Evolutionary conservation across 1,140 invertebrate species (phyloP).

Genomic region (Chironomus striatipennis): DNA sequence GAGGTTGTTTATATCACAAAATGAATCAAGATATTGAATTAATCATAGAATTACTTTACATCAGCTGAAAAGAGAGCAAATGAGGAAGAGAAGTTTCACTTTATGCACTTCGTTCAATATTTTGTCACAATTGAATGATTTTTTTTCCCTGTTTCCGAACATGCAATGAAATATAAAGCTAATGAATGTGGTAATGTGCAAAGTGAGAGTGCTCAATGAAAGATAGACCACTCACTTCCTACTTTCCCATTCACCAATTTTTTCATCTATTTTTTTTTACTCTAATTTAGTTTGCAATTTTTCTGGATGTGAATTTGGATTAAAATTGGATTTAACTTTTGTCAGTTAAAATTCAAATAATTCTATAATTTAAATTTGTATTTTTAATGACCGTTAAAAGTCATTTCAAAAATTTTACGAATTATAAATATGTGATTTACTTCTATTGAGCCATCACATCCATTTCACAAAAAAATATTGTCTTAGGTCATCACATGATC

Average conservation of each 20-base stretch:
- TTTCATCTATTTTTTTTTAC: background rate
- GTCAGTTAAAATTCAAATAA: too few species aligned
- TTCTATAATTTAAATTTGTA: too few species aligned
- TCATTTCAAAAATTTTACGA: too few species aligned
- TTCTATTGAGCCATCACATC: too few species aligned
- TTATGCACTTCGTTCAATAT: background rate
- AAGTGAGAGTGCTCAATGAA: background rate
- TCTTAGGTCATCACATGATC: background rate
- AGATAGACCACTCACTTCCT: slow-evolving; percentile 19
- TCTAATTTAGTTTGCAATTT: background rate
- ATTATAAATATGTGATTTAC: too few species aligned
- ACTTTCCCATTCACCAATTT: slow-evolving; percentile 1
- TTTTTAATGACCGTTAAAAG: too few species aligned
- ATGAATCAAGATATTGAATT: too few species aligned
- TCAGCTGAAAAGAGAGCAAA: background rate
- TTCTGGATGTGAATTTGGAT: background rate
- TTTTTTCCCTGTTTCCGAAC: background rate
- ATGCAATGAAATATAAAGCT: slow-evolving; percentile 11
- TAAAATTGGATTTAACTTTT: too few species aligned
- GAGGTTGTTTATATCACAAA: too few species aligned
- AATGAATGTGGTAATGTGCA: slow-evolving; percentile 12
- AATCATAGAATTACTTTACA: background rate
- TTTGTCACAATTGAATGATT: slow-evolving; percentile 18
- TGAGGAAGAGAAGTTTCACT: slow-evolving; percentile 18
- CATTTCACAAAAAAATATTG: background rate